Conservation (phyloP, 2,888 invertebrate genomes). For the Stictocephala bisonia region DNA sequence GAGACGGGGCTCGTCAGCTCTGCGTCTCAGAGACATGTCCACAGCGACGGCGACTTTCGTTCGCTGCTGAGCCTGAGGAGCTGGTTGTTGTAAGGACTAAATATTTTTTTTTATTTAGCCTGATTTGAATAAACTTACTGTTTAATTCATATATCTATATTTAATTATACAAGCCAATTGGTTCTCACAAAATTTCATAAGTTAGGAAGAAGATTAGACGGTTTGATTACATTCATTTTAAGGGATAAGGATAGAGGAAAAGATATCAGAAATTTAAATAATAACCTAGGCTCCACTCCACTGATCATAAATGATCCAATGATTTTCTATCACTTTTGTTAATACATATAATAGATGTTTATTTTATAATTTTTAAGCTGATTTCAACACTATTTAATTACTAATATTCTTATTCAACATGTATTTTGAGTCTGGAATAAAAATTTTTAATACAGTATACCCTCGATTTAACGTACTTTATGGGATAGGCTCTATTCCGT, state of each 20-base stretch:
- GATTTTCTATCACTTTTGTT: too few relatives aligned
- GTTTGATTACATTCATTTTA: background rate
- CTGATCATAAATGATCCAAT: too few relatives aligned
- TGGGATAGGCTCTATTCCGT: too few relatives aligned
- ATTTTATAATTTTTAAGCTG: too few relatives aligned
- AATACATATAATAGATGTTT: too few relatives aligned
- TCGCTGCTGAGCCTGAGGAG: slow-evolving; percentile 70
- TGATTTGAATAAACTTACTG: background rate
- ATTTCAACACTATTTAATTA: too few relatives aligned
- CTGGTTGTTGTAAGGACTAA: slow-evolving; percentile 56
- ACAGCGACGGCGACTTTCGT: slow-evolving; percentile 69
- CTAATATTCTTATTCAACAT: too few relatives aligned
- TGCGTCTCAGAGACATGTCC: slow-evolving; percentile 71
- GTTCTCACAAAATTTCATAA: background rate
- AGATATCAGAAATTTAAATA: background rate
- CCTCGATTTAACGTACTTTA: too few relatives aligned
- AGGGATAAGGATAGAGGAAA: background rate
- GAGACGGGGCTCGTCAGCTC: slow-evolving; percentile 69
- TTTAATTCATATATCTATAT: background rate
- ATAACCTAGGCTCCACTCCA: too few relatives aligned
- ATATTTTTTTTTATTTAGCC: background rate
- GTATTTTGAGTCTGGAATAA: too few relatives aligned
- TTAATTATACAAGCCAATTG: background rate
- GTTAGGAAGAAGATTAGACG: background rate
- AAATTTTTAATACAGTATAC: too few relatives aligned